These are phyloP conservation scores for Acanthosoma haemorrhoidale DNA, from an alignment of 2,888 invertebrate genomes.

Conservation along the genomic window DNA sequence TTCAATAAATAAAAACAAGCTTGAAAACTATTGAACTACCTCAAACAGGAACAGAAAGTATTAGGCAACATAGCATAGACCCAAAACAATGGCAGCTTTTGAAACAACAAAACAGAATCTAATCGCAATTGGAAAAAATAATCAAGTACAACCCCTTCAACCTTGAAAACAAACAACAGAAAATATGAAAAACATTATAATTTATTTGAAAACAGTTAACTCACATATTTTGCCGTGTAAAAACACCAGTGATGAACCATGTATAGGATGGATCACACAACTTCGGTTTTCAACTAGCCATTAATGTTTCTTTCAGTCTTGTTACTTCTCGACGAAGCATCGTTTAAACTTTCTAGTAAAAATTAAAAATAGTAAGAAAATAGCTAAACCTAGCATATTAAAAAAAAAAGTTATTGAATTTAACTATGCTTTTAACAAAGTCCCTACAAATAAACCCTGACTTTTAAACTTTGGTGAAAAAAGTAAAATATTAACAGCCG, in stretches of 20 bases:
- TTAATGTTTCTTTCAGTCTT: background rate
- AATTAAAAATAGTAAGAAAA: background rate
- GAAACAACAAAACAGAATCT: no score
- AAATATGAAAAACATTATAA: background rate
- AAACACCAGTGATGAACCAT: background rate
- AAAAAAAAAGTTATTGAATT: background rate
- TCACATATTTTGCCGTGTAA: background rate
- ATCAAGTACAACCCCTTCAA: background rate
- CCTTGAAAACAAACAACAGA: background rate
- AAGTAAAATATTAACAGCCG: no score
- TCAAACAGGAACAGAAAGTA: no score
- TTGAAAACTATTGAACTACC: no score
- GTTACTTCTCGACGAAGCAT: background rate
- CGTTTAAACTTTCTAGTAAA: background rate
- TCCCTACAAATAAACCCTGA: background rate
- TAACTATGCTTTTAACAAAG: background rate
- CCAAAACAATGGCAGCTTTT: no score
- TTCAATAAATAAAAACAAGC: no score
- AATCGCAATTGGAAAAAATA: no score
- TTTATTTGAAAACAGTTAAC: background rate
- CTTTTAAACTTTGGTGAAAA: no score
- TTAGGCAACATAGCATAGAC: no score
- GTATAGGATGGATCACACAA: background rate
- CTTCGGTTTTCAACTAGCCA: background rate
- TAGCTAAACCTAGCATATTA: background rate